phyloP scores from a whole-genome alignment of 2,888 invertebrate species.

The Malthinus seriepunctatus region DNA sequence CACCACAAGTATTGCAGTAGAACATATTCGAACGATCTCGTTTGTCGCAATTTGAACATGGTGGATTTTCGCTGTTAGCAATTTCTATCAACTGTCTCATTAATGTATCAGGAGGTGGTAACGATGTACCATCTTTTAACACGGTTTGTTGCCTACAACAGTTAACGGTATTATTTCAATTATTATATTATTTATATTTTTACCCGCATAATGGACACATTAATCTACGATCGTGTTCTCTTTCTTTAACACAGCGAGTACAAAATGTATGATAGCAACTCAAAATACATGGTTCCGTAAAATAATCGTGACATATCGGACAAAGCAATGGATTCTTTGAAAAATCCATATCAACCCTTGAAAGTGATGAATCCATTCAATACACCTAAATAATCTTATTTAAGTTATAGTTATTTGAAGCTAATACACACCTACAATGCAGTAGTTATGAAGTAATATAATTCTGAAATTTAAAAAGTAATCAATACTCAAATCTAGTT shows the following conservation, averaged over 20 bases:
- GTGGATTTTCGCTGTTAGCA: conserved; percentile 71
- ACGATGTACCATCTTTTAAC: conserved; percentile 63
- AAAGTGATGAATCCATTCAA: conserved; percentile 49
- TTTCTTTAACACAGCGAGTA: conserved; percentile 65
- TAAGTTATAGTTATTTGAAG: too few relatives aligned
- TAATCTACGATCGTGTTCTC: conserved; percentile 64
- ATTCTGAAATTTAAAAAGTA: too few relatives aligned
- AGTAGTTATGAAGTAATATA: too few relatives aligned
- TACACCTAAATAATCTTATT: too few relatives aligned
- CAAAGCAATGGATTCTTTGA: conserved; percentile 66
- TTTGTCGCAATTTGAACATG: conserved; percentile 80
- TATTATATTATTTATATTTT: conserved; percentile 28
- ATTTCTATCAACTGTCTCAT: conserved; percentile 72
- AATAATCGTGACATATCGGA: conserved; percentile 69
- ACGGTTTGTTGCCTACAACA: conserved; percentile 60
- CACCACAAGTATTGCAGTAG: conserved; percentile 79
- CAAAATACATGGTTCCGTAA: conserved; percentile 68
- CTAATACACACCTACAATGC: too few relatives aligned
- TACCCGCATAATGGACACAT: conserved; percentile 72
- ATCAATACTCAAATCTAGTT: too few relatives aligned
- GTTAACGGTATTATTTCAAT: too few relatives aligned
- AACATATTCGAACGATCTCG: conserved; percentile 70
- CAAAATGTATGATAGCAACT: conserved; percentile 74
- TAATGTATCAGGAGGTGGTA: conserved; percentile 68
- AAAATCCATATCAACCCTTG: conserved; percentile 49